Base-by-base conservation (phyloP, 2,113 vertebrate species). In the Callospermophilus lateralis region DNA sequence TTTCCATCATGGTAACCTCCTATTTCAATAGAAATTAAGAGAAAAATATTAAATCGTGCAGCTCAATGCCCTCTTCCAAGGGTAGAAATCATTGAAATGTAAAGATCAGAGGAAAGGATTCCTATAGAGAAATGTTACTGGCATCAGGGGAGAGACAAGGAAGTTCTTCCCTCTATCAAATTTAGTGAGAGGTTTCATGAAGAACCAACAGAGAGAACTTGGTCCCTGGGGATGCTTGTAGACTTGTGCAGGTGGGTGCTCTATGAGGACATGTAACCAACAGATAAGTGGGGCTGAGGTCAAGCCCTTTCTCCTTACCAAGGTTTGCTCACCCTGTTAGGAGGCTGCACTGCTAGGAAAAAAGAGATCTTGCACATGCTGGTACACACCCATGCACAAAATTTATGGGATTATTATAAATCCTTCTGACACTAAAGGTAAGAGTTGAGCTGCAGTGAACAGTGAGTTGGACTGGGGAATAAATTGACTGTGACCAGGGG, bases 101-200 rank as follows among this genome's bases (percentile, higher is more conserved):
- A 34, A 55, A 15, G 79, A 51, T 77, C 30, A 42, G 19, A 48
- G 55, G 12, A 48, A 86, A 91, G 48, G 51, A 55, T 73, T 87
- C 53, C 45, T 63, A 0, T 3, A 63, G 37, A 80, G 51, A 58
- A 19, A 45, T 0, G 4, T 16, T 15, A n/a, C 63, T 74, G n/a
- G n/a, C 3, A 9, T 67, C 2, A 0, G 0, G 26, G 26, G 7
- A 37, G 63, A 42, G 4, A 8, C 32, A 15, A 58, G 22, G 4
- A 8, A 4, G 11, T 16, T 22, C n/a, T 63, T 61, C 48, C 4
- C 37, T 24, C 51, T 45, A 74, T 95, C 72, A 39, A 8, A 8
- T 48, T 73, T 72, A 39, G 39, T 20, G 10, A 51, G 58, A 39
- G 19, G 6, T 42, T 68, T 93, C 74, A 26, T 3, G 48, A 73